These are phyloP conservation scores for Apodemia duryi DNA, from an alignment of 2,888 invertebrate species.

Conservation along the genomic window DNA sequence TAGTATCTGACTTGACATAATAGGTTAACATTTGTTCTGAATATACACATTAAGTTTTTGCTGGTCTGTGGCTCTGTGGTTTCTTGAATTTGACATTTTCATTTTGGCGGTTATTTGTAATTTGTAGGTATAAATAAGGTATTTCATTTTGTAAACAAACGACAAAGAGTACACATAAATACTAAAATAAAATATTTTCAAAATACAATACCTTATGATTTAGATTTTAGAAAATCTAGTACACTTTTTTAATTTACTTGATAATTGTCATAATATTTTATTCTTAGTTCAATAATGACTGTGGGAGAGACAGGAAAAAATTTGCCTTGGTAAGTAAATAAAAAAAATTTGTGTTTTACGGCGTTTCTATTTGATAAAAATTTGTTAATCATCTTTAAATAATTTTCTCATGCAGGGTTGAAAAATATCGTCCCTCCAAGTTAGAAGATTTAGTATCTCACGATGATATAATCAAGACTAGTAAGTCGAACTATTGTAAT, in stretches of 20 bases:
- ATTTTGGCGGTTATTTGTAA: too few species aligned
- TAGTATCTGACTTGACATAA: too few species aligned
- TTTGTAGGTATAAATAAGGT: too few species aligned
- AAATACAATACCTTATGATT: too few species aligned
- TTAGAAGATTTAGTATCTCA: slow-evolving; percentile 97
- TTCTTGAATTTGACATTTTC: too few species aligned
- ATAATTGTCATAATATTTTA: neutral
- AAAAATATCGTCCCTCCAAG: slow-evolving; percentile 96
- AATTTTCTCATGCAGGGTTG: slow-evolving; percentile 85
- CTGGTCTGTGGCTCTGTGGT: too few species aligned
- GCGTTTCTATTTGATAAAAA: neutral
- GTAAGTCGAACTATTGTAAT: slow-evolving; percentile 75
- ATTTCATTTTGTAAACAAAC: too few species aligned
- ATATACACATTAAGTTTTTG: too few species aligned
- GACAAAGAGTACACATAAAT: too few species aligned
- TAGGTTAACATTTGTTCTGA: too few species aligned
- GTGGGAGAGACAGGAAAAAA: slow-evolving; percentile 65
- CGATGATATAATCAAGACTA: slow-evolving; percentile 96
- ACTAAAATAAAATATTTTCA: too few species aligned
- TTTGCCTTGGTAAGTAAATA: slow-evolving; percentile 79
- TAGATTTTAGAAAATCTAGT: too few species aligned
- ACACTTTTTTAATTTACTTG: neutral
- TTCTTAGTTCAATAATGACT: slow-evolving; percentile 46
- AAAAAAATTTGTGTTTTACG: neutral
- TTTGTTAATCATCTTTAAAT: neutral